These are phyloP conservation scores for Carduelis carduelis DNA, from an alignment of 2,797 vertebrate species.

Conservation along the genomic window DNA sequence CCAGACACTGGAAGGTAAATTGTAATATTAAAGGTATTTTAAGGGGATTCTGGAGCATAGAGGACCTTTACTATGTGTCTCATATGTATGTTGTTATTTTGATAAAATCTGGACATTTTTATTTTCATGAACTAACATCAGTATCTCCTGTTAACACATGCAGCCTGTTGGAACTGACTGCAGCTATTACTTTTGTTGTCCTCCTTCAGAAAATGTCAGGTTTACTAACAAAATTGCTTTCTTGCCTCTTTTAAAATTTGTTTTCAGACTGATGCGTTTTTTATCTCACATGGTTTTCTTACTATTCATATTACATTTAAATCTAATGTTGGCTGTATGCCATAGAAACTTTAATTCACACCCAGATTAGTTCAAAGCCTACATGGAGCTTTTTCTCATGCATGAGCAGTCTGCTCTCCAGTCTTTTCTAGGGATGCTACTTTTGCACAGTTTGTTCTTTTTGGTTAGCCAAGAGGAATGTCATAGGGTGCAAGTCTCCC, in stretches of 20 bases:
- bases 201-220: neutral
- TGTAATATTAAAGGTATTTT: neutral
- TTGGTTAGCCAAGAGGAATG: accelerated
- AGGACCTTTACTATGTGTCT: conserved; percentile 3
- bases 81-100: conserved; percentile 9
- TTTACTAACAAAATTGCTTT: conserved; percentile 9
- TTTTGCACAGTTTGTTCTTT: neutral
- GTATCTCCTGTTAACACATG: neutral
- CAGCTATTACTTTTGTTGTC: neutral
- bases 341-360: neutral
- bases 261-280: conserved; percentile 9
- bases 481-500: accelerated
- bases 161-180: neutral
- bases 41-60: neutral
- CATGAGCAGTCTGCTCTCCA: neutral
- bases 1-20: neutral
- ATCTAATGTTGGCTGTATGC: conserved; percentile 19
- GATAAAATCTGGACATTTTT: conserved; percentile 9
- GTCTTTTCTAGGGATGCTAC: neutral
- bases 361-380: neutral
- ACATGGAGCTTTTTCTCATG: neutral
- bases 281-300: neutral
- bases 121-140: neutral
- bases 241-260: neutral
- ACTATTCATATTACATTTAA: conserved; percentile 9